Conservation (phyloP, 2,888 invertebrate genomes). For the Pemphredon lugubris region DNA sequence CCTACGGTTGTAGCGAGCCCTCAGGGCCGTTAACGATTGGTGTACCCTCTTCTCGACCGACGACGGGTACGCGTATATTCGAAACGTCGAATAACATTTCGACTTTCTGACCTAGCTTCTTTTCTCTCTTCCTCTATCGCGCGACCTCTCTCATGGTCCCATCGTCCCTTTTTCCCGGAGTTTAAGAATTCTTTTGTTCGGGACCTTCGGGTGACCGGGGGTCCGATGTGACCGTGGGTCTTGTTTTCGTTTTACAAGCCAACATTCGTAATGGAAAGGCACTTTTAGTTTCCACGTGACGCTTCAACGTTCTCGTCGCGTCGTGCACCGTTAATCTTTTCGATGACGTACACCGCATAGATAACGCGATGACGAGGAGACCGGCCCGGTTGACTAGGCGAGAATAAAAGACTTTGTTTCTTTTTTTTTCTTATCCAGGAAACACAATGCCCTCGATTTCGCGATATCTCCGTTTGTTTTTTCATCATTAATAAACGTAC, state of each 20-base stretch:
- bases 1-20: no score
- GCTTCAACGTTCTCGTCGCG: slow-evolving; percentile 5
- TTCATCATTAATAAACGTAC: no score
- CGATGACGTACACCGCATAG: not conserved
- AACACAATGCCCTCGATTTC: no score
- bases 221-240: no score
- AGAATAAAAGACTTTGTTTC: not conserved
- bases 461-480: no score
- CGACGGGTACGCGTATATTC: no score
- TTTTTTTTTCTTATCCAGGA: no score
- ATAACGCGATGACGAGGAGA: not conserved
- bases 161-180: not conserved
- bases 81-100: not conserved
- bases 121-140: not conserved
- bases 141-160: no score
- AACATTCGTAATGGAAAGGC: no score
- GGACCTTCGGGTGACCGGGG: no score
- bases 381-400: not conserved
- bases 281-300: slow-evolving; percentile 12
- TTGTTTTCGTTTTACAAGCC: no score
- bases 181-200: not conserved
- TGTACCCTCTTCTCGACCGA: slow-evolving; percentile 13
- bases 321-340: not conserved
- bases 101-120: not conserved
- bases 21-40: no score